Conservation (phyloP, 2,113 vertebrate species). For the Porphyrio hochstetteri region DNA sequence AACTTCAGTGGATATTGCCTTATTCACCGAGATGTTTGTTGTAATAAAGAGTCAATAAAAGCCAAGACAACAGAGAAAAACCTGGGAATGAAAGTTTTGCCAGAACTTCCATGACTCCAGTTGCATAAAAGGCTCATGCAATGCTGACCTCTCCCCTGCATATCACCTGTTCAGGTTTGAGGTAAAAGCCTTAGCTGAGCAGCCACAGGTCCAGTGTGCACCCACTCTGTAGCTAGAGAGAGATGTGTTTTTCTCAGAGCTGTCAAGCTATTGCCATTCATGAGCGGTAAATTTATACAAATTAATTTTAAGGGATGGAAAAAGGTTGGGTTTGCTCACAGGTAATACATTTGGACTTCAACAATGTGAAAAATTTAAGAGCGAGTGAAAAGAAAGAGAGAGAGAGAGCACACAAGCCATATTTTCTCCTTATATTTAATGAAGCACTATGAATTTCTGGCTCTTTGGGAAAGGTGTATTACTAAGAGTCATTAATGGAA, state of each 20-base stretch:
- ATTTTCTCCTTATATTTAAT: conserved; percentile 57
- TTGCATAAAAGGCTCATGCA: not conserved
- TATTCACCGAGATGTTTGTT: not conserved
- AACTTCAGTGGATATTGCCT: not conserved
- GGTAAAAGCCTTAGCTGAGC: not conserved
- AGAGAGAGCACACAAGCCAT: not conserved
- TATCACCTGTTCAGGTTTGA: not conserved
- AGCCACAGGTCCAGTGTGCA: not conserved
- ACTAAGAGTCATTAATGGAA: conserved; percentile 67
- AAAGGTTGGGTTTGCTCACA: conserved; percentile 22
- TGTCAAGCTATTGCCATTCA: conserved; percentile 40
- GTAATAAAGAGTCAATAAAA: not conserved
- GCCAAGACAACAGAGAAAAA: not conserved
- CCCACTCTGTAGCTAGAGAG: not conserved
- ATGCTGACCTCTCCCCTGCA: not conserved
- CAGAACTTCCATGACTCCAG: not conserved
- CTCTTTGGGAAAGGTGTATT: conserved; percentile 60
- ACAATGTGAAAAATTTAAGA: conserved; percentile 55
- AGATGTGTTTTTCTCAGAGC: conserved; percentile 13
- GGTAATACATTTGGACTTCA: conserved; percentile 30
- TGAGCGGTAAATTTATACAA: conserved; percentile 30
- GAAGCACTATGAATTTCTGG: conserved; percentile 47
- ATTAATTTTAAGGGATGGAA: conserved; percentile 48
- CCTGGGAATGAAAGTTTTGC: not conserved
- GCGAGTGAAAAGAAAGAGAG: conserved; percentile 11